Evolutionary conservation across 2,888 invertebrate genomes (phyloP), one percentile per base, ranked within the genome.

Genomic region (Cryptus armator): DNA sequence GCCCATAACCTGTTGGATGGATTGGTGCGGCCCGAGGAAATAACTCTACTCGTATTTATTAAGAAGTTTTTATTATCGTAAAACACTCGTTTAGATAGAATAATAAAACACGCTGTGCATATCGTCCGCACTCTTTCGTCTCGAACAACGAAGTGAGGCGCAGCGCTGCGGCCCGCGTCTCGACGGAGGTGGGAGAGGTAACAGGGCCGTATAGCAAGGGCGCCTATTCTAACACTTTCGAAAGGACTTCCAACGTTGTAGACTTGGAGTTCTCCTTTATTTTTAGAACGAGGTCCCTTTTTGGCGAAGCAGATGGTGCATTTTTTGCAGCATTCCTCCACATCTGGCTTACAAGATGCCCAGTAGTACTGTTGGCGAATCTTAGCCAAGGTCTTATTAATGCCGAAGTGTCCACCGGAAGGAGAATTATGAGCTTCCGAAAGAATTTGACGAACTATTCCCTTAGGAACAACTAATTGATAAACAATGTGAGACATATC

Each of bases 381-480:
- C 67, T 88, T 88, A 3, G 75, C 56, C 29, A 89, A 62, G 0
- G 89, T 91, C 56, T 89, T 89, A 24, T 89, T 87, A 0, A 89
- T 68, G 9, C 90, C 89, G 14, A 91, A 88, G 78, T 91, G 89
- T n/a, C 89, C 89, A 24, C 89, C 89, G 0, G 88, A 67, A 5
- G 87, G 76, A 37, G 87, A 87, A 83, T 86, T 81, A 75, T 90
- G 89, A 32, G 87, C 66, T 68, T 86, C 85, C 29, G 71, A 53
- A 14, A 90, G 37, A 12, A 88, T 66, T 62, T 84, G 68, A 12
- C n/a, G 14, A 32, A 87, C 77, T 29, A 67, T 85, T 37, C 53
- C 76, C 24, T 56, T 66, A 10, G 86, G 83, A 37, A 85, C 43
- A 3, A 84, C 43, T n/a, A 86, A 44, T 46, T 87, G 84, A 64